These are phyloP conservation scores for Sisor rabdophorus DNA, from an alignment of 2,113 vertebrate genomes.

Conservation along the genomic window DNA sequence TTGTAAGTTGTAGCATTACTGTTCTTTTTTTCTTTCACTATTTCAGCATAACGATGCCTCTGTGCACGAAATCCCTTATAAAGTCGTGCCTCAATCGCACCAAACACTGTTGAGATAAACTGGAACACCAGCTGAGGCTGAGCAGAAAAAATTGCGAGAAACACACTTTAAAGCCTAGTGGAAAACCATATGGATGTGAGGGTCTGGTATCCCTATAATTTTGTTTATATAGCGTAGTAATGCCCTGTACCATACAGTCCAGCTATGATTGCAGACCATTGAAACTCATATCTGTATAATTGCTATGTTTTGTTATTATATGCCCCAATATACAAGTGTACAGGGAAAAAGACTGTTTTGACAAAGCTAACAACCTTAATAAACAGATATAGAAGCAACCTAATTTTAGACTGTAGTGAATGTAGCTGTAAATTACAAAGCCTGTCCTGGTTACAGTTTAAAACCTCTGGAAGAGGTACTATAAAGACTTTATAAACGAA, in stretches of 20 bases:
- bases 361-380: conserved; percentile 50
- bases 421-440: conserved; percentile 43
- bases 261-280: not conserved
- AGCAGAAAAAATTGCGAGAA: too few species aligned
- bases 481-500: too few species aligned
- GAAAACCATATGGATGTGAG: too few species aligned
- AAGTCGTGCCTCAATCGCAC: too few species aligned
- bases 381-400: conserved; percentile 61
- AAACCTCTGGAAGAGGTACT: not conserved
- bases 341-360: conserved; percentile 29
- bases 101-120: too few species aligned
- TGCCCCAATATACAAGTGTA: not conserved
- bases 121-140: too few species aligned
- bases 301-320: not conserved
- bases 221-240: not conserved
- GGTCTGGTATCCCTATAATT: not conserved
- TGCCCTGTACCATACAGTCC: not conserved
- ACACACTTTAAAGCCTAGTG: too few species aligned
- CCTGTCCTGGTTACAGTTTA: not conserved
- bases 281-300: not conserved
- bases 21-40: too few species aligned
- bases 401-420: conserved; percentile 62
- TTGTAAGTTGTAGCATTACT: too few species aligned
- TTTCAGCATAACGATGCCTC: too few species aligned
- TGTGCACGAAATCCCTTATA: too few species aligned